Evolutionary conservation across 1,140 invertebrate species (phyloP).

Genomic region (Achatina immaculata): DNA sequence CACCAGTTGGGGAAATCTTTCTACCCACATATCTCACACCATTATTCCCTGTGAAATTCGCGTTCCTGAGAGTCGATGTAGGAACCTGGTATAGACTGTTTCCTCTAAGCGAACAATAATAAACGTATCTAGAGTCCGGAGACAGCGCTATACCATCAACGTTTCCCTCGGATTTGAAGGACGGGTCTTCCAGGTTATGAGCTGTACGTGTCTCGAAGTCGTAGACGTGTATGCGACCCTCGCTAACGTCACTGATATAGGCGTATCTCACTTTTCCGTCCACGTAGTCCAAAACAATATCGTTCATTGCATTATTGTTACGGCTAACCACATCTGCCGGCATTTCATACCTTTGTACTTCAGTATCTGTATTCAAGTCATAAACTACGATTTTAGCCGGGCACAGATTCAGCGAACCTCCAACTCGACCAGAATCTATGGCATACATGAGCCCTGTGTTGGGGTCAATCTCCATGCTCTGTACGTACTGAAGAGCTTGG

Average conservation of each 20-base stretch:
- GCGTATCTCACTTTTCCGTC: conserved; percentile 47
- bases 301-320: conserved; percentile 49
- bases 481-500: conserved; percentile 52
- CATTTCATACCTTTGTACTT: conserved; percentile 41
- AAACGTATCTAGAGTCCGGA: conserved; percentile 50
- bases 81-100: conserved; percentile 39
- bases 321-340: conserved; percentile 44
- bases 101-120: conserved; percentile 47
- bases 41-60: background rate
- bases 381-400: conserved; percentile 51
- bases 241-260: conserved; percentile 51
- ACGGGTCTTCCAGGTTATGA: conserved; percentile 42
- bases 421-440: conserved; percentile 49
- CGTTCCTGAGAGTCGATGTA: conserved; percentile 36
- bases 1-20: conserved; percentile 42
- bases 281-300: conserved; percentile 54
- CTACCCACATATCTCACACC: conserved; percentile 33
- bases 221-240: conserved; percentile 46
- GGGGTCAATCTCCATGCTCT: conserved; percentile 58
- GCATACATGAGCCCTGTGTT: conserved; percentile 57
- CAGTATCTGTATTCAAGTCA: conserved; percentile 39
- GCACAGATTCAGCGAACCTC: conserved; percentile 40
- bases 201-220: conserved; percentile 37
- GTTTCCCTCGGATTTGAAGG: conserved; percentile 42
- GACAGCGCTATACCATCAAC: conserved; percentile 54